These are phyloP conservation scores for Xenopus petersii DNA, from an alignment of 2,797 vertebrate genomes.

Conservation along the genomic window DNA sequence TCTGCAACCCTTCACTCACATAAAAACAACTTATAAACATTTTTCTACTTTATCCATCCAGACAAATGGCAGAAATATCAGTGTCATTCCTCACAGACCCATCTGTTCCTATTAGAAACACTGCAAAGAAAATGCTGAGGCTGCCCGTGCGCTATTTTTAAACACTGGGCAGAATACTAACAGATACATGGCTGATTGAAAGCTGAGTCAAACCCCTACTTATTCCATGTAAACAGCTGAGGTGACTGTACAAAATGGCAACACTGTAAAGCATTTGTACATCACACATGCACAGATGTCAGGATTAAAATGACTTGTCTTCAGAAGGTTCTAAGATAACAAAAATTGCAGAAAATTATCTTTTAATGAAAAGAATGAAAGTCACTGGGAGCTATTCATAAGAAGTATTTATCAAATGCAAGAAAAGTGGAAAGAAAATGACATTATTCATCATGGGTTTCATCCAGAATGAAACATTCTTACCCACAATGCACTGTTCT, in stretches of 20 bases:
- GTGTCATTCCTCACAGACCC: slow-evolving; percentile 19
- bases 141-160: slow-evolving; percentile 60
- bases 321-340: too few species aligned
- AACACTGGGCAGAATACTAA: slow-evolving; percentile 23
- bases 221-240: slow-evolving; percentile 53
- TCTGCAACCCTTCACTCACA: too few species aligned
- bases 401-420: too few species aligned
- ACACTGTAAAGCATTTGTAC: slow-evolving; percentile 13
- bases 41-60: too few species aligned
- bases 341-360: too few species aligned
- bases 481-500: too few species aligned
- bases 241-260: slow-evolving; percentile 26
- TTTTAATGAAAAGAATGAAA: too few species aligned
- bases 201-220: slow-evolving; percentile 47
- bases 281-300: slow-evolving; percentile 5
- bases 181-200: slow-evolving; percentile 36
- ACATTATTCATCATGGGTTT: too few species aligned
- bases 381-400: too few species aligned
- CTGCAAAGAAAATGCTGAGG: slow-evolving; percentile 26
- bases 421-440: too few species aligned
- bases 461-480: too few species aligned
- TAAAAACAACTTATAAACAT: too few species aligned
- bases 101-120: slow-evolving; percentile 31
- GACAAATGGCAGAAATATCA: neutral
- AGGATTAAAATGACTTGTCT: neutral